Evolutionary conservation across 2,113 vertebrate species (phyloP), one percentile per base, ranked within the genome.

Genomic region (Oxyruncus cristatus): DNA sequence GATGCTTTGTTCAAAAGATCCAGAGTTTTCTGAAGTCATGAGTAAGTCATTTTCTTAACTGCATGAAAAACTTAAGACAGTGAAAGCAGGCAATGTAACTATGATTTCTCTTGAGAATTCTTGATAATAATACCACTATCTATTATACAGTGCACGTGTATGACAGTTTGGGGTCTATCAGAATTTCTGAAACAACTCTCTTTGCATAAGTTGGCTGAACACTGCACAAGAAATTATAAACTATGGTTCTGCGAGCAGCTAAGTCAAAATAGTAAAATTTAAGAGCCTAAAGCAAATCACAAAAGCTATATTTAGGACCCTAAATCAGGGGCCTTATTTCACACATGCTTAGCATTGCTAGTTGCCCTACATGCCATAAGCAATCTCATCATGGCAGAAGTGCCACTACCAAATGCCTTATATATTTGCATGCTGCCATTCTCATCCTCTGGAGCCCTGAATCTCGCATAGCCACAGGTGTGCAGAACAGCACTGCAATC

Each of bases 231-330:
- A 81, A 96, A 71, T 72, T 8, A 91, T 77, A 63, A 96, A 76
- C 79, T 77, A 47, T 37, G 56, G 27, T 80, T 89, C 71, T 67
- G 78, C 4, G 3, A 85, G 88, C 12, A 90, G 65, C 55, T 71
- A 72, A 88, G 90, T 89, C 81, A 76, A 92, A 94, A 88, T 20
- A 95, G 55, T 74, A 42, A 74, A 93, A 96, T 85, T 94, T 95
- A 83, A 90, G 91, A 92, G 92, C 95, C 95, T 93, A 72, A 91
- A 96, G 96, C 95, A 95, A 97, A 93, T 71, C 72, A 88, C 72
- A 47, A 86, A 93, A 85, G 42, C 72, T 96, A 97, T 94, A 95
- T 93, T 94, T 96, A 95, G 95, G 82, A 83, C 30, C 42, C 24
- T 86, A 96, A 97, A 96, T 93, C 82, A 81, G 52, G 82, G 52